These are phyloP conservation scores for Muraenolepis orangiensis DNA, from an alignment of 2,797 vertebrate species.

Conservation along the genomic window DNA sequence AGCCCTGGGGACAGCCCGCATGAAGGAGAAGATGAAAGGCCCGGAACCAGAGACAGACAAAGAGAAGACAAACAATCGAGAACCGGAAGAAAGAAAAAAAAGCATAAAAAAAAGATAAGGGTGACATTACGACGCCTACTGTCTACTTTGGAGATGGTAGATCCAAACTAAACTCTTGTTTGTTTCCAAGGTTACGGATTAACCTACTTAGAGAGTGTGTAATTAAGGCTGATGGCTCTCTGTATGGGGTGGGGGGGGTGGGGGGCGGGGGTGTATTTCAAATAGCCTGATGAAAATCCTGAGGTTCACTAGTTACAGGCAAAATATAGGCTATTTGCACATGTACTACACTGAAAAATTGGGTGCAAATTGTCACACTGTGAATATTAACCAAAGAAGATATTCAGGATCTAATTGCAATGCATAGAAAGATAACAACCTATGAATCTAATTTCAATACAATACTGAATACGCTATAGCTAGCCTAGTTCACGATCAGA, in stretches of 20 bases:
- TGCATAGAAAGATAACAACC: neutral
- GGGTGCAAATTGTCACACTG: neutral
- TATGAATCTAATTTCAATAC: neutral
- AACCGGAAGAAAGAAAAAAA: too few relatives aligned
- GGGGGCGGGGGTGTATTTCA: too few relatives aligned
- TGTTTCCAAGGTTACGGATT: slow-evolving; percentile 49
- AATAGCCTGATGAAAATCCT: too few relatives aligned
- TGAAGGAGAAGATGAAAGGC: slow-evolving; percentile 12
- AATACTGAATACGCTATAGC: neutral
- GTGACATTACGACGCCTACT: slow-evolving; percentile 8
- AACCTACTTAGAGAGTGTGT: slow-evolving; percentile 50
- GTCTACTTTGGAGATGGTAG: slow-evolving; percentile 26
- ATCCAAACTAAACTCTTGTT: slow-evolving; percentile 23
- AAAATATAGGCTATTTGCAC: neutral
- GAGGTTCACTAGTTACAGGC: neutral
- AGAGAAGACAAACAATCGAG: neutral
- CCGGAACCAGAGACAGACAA: neutral
- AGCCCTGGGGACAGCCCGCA: slow-evolving; percentile 34
- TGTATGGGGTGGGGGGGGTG: neutral
- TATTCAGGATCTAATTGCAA: neutral
- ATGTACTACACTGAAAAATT: neutral
- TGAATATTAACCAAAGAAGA: neutral
- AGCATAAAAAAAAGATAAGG: neutral
- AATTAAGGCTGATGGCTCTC: neutral
- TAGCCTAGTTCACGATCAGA: neutral